Base-by-base conservation (phyloP, 1,140 invertebrate genomes). In the Chelonus insularis region DNA sequence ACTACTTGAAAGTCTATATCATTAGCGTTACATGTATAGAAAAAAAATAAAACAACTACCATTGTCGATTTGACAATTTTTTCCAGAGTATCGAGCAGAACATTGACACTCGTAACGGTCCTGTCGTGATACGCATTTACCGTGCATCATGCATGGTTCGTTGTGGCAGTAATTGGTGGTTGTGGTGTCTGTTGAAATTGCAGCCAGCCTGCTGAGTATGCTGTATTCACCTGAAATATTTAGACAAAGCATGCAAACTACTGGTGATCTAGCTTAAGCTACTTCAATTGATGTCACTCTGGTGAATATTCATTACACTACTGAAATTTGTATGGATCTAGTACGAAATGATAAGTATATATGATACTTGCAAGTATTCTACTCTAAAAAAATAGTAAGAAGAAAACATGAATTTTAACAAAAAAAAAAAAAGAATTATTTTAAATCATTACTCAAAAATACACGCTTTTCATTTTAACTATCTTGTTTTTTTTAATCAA, bases 51-150 rank as follows among this genome's bases (percentile, higher is more conserved):
- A 32, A 58, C 56, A 52, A 81, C 82, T 82, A 86, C 85, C 83
- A 76, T 78, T 85, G 77, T 94, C 92, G 73, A 88, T 85, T 76
- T 94, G 86, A 80, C 93, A 94, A 79, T 93, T 93, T 82, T 90
- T 90, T 63, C 92, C 92, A 57, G 86, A 86, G 77, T 92, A 93
- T 48, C 91, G 84, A 23, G 90, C 84, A 43, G 86, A 84, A 82
- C 92, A 94, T 68, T 87, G 85, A 77, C 92, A 94, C 67, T 88
- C 86, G 78, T 92, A 93, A 60, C 87, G 85, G 73, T 91, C 89
- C 62, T 84, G 81, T 72, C 84, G 82, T 23, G 89, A 88, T 47
- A 91, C 86, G 76, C 92, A 94, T 57, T 85, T 87, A 57, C 92
- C 92, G 73, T 89, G 89, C 67, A 85, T 84, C 86, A 91, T 87